Percentiles rank a stretch among this genome's conserved stretches.
Conservation (phyloP, 2,888 invertebrate genomes). For the Tridacna crocea region DNA sequence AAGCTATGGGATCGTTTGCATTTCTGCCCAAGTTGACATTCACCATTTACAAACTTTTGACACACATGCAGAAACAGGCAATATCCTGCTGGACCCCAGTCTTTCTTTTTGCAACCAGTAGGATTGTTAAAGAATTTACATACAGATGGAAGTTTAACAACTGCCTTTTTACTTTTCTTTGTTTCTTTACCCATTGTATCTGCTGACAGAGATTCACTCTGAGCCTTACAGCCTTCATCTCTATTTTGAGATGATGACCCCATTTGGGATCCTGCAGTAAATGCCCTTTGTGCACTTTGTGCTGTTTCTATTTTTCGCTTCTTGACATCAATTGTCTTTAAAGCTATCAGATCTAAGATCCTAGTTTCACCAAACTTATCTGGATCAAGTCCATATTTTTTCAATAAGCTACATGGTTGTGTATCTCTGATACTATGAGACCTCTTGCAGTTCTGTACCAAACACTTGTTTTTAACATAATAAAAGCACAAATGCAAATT, state of each 20-base stretch:
- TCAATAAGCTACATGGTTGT: slow-evolving; percentile 48
- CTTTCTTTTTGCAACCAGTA: slow-evolving; percentile 52
- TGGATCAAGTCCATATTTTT: slow-evolving; percentile 58
- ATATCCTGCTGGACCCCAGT: slow-evolving; percentile 51
- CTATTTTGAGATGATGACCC: background rate
- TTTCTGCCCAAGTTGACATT: slow-evolving; percentile 51
- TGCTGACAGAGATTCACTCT: background rate
- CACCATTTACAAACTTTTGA: slow-evolving; percentile 49
- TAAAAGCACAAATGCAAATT: slow-evolving; percentile 50
- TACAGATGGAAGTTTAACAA: slow-evolving; percentile 47
- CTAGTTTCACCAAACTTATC: slow-evolving; percentile 47
- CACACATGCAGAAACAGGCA: slow-evolving; percentile 60
- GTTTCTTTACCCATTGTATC: background rate
- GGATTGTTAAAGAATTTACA: slow-evolving; percentile 61
- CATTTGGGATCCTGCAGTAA: background rate
- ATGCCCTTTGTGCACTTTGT: background rate
- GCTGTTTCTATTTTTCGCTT: slow-evolving; percentile 27
- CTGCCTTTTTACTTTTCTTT: background rate
- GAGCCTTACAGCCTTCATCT: background rate
- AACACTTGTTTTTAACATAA: slow-evolving; percentile 42
- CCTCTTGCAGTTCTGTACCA: slow-evolving; percentile 39
- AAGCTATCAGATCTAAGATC: slow-evolving; percentile 35
- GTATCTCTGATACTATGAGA: slow-evolving; percentile 49
- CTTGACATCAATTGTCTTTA: slow-evolving; percentile 30
- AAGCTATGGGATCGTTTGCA: slow-evolving; percentile 60